Percentiles rank a stretch among this genome's conserved stretches.
Evolutionary conservation across 2,888 invertebrate species (phyloP).

Genomic region (Drosophila leonis): DNA sequence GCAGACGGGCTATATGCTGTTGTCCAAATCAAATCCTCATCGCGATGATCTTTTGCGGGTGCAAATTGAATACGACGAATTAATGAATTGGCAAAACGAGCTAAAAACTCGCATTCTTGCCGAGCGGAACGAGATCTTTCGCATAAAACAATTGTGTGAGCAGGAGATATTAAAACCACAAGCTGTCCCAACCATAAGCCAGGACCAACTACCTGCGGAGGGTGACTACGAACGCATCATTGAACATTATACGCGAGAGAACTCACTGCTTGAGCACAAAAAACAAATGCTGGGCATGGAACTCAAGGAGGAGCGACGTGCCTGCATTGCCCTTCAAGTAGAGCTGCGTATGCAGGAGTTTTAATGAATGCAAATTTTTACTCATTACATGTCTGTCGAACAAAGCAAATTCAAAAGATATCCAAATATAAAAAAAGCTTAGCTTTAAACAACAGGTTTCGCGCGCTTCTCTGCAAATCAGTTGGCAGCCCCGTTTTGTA

Average conservation of each 20-base stretch:
- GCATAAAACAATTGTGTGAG: slow-evolving; percentile 86
- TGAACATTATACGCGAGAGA: slow-evolving; percentile 88
- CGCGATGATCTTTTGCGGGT: slow-evolving; percentile 87
- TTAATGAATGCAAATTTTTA: slow-evolving; percentile 45
- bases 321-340: slow-evolving; percentile 90
- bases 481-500: slow-evolving; percentile 48
- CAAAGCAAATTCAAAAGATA: slow-evolving; percentile 31
- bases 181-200: neutral
- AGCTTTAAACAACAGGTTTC: slow-evolving; percentile 25
- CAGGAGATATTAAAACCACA: slow-evolving; percentile 46
- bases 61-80: slow-evolving; percentile 89
- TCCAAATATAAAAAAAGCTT: slow-evolving; percentile 42
- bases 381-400: slow-evolving; percentile 40
- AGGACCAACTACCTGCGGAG: slow-evolving; percentile 42
- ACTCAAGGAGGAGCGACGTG: slow-evolving; percentile 90
- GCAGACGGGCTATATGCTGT: slow-evolving; percentile 85
- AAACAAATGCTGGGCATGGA: slow-evolving; percentile 89
- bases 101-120: slow-evolving; percentile 90
- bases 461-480: slow-evolving; percentile 17
- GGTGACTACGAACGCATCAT: slow-evolving; percentile 86
- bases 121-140: slow-evolving; percentile 91
- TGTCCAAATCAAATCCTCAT: slow-evolving; percentile 86
- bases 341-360: slow-evolving; percentile 86
- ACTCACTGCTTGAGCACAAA: slow-evolving; percentile 89
- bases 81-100: slow-evolving; percentile 89